phyloP scores from a whole-genome alignment of 1,140 invertebrate species.

The Habropoda laboriosa region DNA sequence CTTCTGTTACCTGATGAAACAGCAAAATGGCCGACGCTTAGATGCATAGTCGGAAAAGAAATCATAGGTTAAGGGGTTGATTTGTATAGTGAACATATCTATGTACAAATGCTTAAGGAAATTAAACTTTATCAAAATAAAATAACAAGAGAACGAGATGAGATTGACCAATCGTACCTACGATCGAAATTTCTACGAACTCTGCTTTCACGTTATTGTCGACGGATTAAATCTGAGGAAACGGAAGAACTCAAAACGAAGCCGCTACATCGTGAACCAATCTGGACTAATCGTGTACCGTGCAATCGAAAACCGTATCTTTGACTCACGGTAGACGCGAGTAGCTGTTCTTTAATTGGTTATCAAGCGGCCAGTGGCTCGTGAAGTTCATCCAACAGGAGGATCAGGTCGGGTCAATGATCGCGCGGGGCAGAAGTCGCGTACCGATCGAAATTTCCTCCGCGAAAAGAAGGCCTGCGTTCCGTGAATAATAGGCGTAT shows the following conservation, averaged over 20 bases:
- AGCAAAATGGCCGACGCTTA: too few relatives aligned
- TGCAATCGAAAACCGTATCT: conserved; percentile 43
- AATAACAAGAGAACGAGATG: too few relatives aligned
- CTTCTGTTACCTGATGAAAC: too few relatives aligned
- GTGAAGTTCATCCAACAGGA: conserved; percentile 36
- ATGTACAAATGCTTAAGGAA: too few relatives aligned
- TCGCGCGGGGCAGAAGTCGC: conserved; percentile 1
- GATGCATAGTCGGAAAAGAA: too few relatives aligned
- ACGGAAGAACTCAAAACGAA: background rate
- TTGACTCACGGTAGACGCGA: conserved; percentile 29
- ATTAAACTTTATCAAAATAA: too few relatives aligned
- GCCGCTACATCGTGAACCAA: conserved; percentile 56
- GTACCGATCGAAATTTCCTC: conserved; percentile 21
- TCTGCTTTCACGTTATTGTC: conserved; percentile 33
- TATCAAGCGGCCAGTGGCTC: conserved; percentile 50
- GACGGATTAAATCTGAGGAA: conserved; percentile 1
- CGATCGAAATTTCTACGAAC: background rate
- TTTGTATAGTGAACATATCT: too few relatives aligned
- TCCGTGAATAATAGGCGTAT: conserved; percentile 26
- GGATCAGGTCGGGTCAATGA: conserved; percentile 50
- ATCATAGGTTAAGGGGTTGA: too few relatives aligned
- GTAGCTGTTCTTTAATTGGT: conserved; percentile 57
- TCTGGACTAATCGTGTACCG: conserved; percentile 61
- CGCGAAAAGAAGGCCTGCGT: conserved; percentile 8
- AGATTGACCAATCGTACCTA: conserved; percentile 24